A percentile compares a stretch with the other conserved stretches of the same genome.
Evolutionary conservation across 2,888 invertebrate genomes (phyloP).

Genomic region (Bellardia pandia): DNA sequence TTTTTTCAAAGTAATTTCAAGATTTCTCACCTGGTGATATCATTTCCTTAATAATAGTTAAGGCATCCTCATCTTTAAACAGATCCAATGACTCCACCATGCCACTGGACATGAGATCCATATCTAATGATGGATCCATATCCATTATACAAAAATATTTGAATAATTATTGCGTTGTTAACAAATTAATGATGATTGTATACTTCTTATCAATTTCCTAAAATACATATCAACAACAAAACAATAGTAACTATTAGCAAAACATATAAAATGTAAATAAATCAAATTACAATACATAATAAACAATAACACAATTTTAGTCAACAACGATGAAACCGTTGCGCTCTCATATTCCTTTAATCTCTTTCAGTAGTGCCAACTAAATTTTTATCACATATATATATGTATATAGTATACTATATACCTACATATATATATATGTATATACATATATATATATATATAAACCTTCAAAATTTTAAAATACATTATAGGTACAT

Average conservation of each 20-base stretch:
- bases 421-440: no score
- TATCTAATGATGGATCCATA: conserved; percentile 78
- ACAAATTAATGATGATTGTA: conserved; percentile 1
- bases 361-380: no score
- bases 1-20: background rate
- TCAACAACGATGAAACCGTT: no score
- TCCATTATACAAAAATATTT: conserved; percentile 73
- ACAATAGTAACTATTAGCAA: conserved; percentile 26
- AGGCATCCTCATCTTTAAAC: conserved; percentile 82
- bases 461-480: no score
- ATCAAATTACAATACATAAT: conserved; percentile 46
- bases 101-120: conserved; percentile 78
- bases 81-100: conserved; percentile 80
- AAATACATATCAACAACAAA: background rate
- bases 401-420: no score
- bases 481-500: no score
- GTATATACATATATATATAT: no score
- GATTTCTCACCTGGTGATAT: conserved; percentile 78
- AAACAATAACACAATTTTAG: background rate
- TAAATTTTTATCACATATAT: no score
- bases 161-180: background rate
- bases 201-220: conserved; percentile 44
- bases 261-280: conserved; percentile 19
- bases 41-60: conserved; percentile 83
- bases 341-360: no score